These are phyloP conservation scores for Auanema freiburgensis DNA, from an alignment of 2,888 invertebrate genomes.

Conservation along the genomic window DNA sequence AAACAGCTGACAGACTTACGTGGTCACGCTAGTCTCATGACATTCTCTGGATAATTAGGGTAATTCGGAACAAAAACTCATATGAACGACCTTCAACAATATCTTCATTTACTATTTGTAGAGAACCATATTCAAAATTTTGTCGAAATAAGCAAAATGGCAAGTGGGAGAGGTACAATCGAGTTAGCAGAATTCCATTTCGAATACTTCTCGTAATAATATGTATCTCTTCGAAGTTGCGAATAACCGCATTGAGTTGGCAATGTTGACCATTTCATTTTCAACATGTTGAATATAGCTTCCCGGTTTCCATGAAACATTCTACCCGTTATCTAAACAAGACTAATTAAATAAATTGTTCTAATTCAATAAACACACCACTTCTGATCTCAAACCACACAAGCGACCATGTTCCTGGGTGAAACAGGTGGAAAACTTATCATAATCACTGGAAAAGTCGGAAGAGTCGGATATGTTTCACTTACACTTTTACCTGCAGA, in stretches of 20 bases:
- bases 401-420: slow-evolving; percentile 38
- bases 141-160: no score
- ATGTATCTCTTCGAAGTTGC: slow-evolving; percentile 36
- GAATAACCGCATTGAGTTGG: slow-evolving; percentile 36
- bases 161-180: no score
- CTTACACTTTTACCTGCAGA: slow-evolving; percentile 32
- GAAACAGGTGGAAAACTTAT: slow-evolving; percentile 26
- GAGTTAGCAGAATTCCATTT: background rate
- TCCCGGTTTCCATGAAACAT: slow-evolving; percentile 44
- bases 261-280: slow-evolving; percentile 35
- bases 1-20: no score
- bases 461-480: slow-evolving; percentile 2
- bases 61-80: no score
- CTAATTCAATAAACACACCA: slow-evolving; percentile 24
- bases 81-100: no score
- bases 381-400: slow-evolving; percentile 42
- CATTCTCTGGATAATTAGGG: no score
- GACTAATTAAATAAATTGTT: slow-evolving; percentile 1
- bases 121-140: no score
- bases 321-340: slow-evolving; percentile 37
- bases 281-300: slow-evolving; percentile 48
- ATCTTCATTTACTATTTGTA: no score
- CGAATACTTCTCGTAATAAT: slow-evolving; percentile 24
- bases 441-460: slow-evolving; percentile 19
- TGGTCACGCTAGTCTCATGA: no score